Evolutionary conservation across 2,113 vertebrate genomes (phyloP), one percentile per base, ranked within the genome.

Genomic region (Lophius piscatorius): DNA sequence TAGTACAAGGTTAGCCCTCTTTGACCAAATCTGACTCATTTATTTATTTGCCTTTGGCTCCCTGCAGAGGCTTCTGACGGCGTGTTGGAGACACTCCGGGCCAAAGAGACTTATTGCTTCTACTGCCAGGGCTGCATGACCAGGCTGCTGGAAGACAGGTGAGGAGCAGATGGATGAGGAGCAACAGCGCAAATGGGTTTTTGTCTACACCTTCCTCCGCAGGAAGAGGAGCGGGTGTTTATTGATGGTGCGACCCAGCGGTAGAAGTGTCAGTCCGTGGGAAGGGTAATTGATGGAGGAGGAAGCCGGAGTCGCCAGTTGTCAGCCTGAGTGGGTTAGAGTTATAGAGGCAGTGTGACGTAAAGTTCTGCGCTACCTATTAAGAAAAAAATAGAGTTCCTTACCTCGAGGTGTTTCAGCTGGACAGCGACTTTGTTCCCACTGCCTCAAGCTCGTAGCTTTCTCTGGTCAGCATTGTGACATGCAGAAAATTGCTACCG

Each of bases 71-170:
- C 50, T 18, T 21, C 49, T 69, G 78, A 76, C 66, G 39, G 81
- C 57, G 80, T 92, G 86, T 89, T 90, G 44, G 88, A 92, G 69
- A 90, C 52, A 26, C 80, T 93, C 47, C 88, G 83, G 82, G 70
- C 88, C 4, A 84, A 90, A 64, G 89, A 90, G 78, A 87, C 66
- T 61, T 95, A 87, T 17, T 58, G 84, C 42, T 93, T 98, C 90
- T 83, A 84, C 80, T 99, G 97, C 86, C 96, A 98, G 11, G 83
- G 87, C 76, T 99, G 97, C 51, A 92, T 91, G 63, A 91, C 92
- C 38, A 42, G 85, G 48, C 42, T 94, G 60, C 88, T 94, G 23
- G 84, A 88, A 74, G 87, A 94, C 71, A 89, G 93, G 96, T 99
- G 89, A 95, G 95, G 78, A 67, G 42, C 57, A 64, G 49, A 42